A percentile compares a stretch with the other conserved stretches of the same genome.
Evolutionary conservation across 2,888 invertebrate species (phyloP).

Genomic region (Melinaea menophilus): DNA sequence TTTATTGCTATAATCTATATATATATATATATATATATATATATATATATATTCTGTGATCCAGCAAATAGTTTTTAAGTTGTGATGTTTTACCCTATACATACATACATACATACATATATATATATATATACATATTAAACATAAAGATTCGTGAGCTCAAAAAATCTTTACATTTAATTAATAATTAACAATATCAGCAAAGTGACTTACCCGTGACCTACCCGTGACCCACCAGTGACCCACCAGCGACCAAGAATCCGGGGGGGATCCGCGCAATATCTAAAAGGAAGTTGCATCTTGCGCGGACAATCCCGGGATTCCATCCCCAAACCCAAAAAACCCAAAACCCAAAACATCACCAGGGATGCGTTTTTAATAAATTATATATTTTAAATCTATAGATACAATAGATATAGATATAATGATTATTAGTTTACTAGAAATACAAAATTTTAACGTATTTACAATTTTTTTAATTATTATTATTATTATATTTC

Average conservation of each 20-base stretch:
- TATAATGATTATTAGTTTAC: conserved; percentile 67
- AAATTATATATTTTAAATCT: conserved; percentile 38
- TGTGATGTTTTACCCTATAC: conserved; percentile 73
- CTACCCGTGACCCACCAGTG: no score
- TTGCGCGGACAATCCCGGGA: conserved; percentile 68
- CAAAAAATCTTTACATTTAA: conserved; percentile 68
- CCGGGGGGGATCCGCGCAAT: conserved; percentile 68
- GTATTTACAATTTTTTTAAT: conserved; percentile 77
- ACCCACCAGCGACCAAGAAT: conserved; percentile 44
- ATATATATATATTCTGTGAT: conserved; percentile 46
- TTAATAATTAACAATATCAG: conserved; percentile 48
- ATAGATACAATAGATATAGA: conserved; percentile 57
- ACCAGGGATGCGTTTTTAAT: conserved; percentile 42
- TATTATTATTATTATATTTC: conserved; percentile 27
- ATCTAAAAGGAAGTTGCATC: conserved; percentile 76
- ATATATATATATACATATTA: conserved; percentile 49
- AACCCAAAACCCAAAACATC: conserved; percentile 29
- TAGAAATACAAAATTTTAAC: conserved; percentile 78
- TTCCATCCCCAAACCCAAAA: conserved; percentile 51
- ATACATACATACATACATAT: conserved; percentile 42
- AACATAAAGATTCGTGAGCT: conserved; percentile 73
- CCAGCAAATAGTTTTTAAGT: conserved; percentile 72
- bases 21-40: conserved; percentile 40
- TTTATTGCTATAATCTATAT: conserved; percentile 69
- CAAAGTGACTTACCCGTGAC: conserved; percentile 45